Evolutionary conservation across 2,113 vertebrate species (phyloP), one percentile per base, ranked within the genome.

Genomic region (Apeltes quadracus): DNA sequence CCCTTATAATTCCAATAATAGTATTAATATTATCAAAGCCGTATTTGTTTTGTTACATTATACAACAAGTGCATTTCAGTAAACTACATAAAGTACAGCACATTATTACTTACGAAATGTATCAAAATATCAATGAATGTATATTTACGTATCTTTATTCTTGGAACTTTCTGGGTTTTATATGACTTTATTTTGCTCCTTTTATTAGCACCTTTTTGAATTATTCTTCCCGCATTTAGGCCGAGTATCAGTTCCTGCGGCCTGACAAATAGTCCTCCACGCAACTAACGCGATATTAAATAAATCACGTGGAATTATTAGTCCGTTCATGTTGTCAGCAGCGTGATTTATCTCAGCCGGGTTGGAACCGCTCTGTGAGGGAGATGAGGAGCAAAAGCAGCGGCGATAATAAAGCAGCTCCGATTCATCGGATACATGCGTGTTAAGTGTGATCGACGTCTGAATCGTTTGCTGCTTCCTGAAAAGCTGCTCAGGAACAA

Each of bases 371-470:
- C 8, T 34, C 12, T 10, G 2, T n/a, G n/a, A 1, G 12, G 12
- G 14, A 50, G 20, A 51, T 41, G 3, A 23, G 27, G 29, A 20
- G 22, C 7, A 38, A 23, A 79, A 76, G 53, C 70, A 58, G 13
- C 55, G 36, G 9, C 36, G 15, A 7, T 9, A 9, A 27, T 10
- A 25, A 38, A 59, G 4, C 14, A 44, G 0, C 59, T 16, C 22
- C 7, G 44, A 18, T 2, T 5, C 3, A 14, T 12, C 3, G 6
- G 22, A 6, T 0, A 1, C n/a, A 32, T 0, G 0, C 2, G 34
- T 32, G 18, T 27, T 27, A 1, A 27, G 22, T 27, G 41, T 9
- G n/a, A 56, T 11, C 1, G 6, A 15, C 8, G 4, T 27, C 15
- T 4, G 16, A 11, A 25, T 61, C 16, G 16, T 61, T 50, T 50